Base-by-base conservation (phyloP, 2,113 vertebrate genomes). In the Saccopteryx bilineata region DNA sequence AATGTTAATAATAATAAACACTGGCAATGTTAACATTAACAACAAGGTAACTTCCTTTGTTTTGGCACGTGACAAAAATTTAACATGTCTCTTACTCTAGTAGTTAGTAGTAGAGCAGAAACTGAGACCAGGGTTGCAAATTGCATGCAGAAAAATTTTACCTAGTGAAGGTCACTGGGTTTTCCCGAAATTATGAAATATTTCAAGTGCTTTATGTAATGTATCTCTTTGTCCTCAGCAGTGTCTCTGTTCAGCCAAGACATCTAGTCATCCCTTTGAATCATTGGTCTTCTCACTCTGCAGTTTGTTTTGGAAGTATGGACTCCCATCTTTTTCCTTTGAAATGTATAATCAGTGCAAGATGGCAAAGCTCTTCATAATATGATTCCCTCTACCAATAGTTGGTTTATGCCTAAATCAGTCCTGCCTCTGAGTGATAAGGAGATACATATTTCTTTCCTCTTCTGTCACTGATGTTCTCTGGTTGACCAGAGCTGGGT, bases 401-500 rank as follows among this genome's bases (percentile, higher is more conserved):
- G 69, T 78, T 95, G 92, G 65, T 75, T 92, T 71, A 54, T 74
- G 63, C 75, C 56, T 65, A 61, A 76, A 60, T 93, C 90, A 96
- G 50, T 75, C 58, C 87, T 93, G 65, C 79, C 61, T 90, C 28
- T 87, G 50, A 80, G 71, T 87, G 75, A 69, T 21, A 71, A 87
- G 61, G 80, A 63, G 28, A 83, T 72, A 17, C 5, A 5, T 24
- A 46, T 7, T 54, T 33, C 52, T 89, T 68, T 71, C 66, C 7
- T 58, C 58, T 15, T 15, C 3, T 48, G 23, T 72, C 28, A n/a
- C 7, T 86, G 54, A 15, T 66, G 5, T n/a, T 63, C 33, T 54
- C 4, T 54, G 63, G 76, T 54, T 50, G 31, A 28, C 58, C 56
- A 74, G 58, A 65, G 75, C 48, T 5, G 0, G 26, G 24, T 48